phyloP scores from a whole-genome alignment of 2,113 vertebrate genomes.

The Forbesichthys agassizii region DNA sequence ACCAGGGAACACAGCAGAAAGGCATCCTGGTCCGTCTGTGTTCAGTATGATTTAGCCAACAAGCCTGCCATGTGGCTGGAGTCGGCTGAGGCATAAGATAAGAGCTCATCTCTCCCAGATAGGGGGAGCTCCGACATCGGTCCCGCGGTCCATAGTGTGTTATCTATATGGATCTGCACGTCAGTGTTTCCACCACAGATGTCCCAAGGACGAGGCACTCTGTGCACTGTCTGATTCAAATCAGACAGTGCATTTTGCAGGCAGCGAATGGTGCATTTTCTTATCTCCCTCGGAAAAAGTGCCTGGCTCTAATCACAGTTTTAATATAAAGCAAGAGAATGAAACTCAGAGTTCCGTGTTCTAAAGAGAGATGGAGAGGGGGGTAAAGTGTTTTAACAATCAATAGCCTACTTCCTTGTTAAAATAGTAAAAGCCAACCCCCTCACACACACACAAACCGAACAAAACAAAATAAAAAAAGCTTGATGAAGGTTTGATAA shows the following conservation, averaged over 20 bases:
- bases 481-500: background rate
- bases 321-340: background rate
- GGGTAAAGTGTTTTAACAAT: conserved; percentile 26
- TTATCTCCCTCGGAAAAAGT: conserved; percentile 7
- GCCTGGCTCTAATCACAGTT: background rate
- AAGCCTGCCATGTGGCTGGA: background rate
- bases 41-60: background rate
- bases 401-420: conserved; percentile 12
- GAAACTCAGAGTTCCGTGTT: background rate
- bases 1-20: background rate
- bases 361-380: conserved; percentile 23
- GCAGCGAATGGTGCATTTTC: conserved; percentile 12
- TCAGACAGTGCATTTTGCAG: background rate
- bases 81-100: conserved; percentile 28
- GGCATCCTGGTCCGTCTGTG: conserved; percentile 1
- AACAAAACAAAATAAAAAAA: background rate
- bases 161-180: conserved; percentile 11
- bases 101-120: conserved; percentile 12
- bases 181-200: conserved; percentile 4
- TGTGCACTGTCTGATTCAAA: background rate
- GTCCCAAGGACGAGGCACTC: conserved; percentile 19
- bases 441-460: background rate
- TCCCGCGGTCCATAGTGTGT: background rate
- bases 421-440: conserved; percentile 12
- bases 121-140: conserved; percentile 27